Base-by-base conservation (phyloP, 2,797 vertebrate genomes). In the Aplochiton taeniatus region DNA sequence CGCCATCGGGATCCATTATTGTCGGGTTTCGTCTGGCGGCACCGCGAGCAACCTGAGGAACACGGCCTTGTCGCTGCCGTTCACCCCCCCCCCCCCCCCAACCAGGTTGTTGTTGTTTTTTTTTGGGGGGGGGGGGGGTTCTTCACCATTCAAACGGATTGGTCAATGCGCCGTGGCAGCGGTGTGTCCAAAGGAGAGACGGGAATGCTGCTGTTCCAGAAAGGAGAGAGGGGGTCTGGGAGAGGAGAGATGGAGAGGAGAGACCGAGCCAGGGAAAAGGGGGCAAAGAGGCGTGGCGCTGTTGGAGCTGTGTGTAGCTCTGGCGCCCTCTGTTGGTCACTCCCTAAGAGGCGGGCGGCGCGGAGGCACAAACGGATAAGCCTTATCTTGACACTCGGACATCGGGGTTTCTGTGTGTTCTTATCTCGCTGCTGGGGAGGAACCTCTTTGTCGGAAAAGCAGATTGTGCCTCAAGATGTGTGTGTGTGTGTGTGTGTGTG, bases 311-410 rank as follows among this genome's bases (percentile, higher is more conserved):
- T 63, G 49, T 58, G 71, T 72, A 4, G 52, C 82, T 85, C 55
- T 80, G 74, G 85, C 78, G 18, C 89, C 88, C 89, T 87, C 89
- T 88, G 75, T 81, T 88, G 89, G 86, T 11, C 8, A 17, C 31
- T 31, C 31, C 31, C 31, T 31, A 3, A 31, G 31, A 31, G 31
- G 3, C 2, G 31, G 6, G 2, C 31, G 6, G 2, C 31, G 6
- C 31, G 31, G 31, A 31, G 31, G 6, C 31, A 6, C 2, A 31
- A 43, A 65, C 61, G 1, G 54, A 76, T 72, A 52, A 80, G n/a
- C 73, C 67, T 66, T 56, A 61, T 75, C 60, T 31, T 6, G 2
- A 6, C 31, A 31, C 31, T 31, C 31, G 62, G 72, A 80, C 73
- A 57, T 61, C 51, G 74, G 58, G 9, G 7, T 47, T 53, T 10